phyloP scores from a whole-genome alignment of 1,140 invertebrate species.

The Copidosoma floridanum region DNA sequence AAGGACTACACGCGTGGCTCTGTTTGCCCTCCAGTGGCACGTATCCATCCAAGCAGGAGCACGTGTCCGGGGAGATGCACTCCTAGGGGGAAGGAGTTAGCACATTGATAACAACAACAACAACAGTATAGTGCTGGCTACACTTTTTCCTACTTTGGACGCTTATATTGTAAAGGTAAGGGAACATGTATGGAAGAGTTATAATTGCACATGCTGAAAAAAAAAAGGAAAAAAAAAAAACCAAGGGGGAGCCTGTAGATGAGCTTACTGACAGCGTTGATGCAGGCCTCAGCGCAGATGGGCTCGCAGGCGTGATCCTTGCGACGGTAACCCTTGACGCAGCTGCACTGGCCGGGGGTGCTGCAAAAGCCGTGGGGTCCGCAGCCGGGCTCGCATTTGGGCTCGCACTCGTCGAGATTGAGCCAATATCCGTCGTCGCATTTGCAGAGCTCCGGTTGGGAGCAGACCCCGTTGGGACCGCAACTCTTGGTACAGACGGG shows the following conservation, averaged over 20 bases:
- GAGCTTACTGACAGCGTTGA: conserved; percentile 52
- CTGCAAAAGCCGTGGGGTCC: conserved; percentile 34
- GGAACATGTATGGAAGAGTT: too few relatives aligned
- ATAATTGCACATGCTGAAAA: background rate
- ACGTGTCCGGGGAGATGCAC: too few relatives aligned
- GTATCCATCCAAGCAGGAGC: conserved; percentile 25
- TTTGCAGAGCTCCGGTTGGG: conserved; percentile 20
- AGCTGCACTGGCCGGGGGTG: conserved; percentile 37
- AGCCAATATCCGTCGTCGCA: conserved; percentile 30
- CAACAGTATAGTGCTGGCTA: too few relatives aligned
- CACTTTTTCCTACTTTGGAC: too few relatives aligned
- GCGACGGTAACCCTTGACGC: conserved; percentile 34
- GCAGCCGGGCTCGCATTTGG: conserved; percentile 14
- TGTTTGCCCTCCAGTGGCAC: background rate
- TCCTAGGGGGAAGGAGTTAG: too few relatives aligned
- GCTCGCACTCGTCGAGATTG: conserved; percentile 9
- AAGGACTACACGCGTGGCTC: conserved; percentile 55
- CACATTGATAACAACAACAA: too few relatives aligned
- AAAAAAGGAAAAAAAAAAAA: background rate
- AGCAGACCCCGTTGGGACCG: conserved; percentile 18
- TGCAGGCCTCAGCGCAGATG: too few relatives aligned
- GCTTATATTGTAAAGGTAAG: too few relatives aligned
- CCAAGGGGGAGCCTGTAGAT: background rate
- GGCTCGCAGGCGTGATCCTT: conserved; percentile 26
- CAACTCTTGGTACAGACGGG: conserved; percentile 28